Evolutionary conservation across 2,797 vertebrate species (phyloP).

Genomic region (Lophotriccus pileatus): DNA sequence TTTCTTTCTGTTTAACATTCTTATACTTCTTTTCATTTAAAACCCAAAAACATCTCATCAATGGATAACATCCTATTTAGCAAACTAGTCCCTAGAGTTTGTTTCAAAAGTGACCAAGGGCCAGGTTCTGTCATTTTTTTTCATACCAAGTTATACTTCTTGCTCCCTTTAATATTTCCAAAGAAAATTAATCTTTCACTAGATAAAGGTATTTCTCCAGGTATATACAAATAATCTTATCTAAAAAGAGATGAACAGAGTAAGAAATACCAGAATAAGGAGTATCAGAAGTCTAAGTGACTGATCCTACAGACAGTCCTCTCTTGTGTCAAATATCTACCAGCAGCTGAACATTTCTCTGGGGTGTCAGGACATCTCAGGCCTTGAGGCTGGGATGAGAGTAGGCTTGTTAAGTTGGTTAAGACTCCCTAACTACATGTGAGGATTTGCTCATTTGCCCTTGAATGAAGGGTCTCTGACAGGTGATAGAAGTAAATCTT

Average conservation of each 20-base stretch:
- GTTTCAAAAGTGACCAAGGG: rapidly evolving
- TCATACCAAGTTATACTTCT: neutral
- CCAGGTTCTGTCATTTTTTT: neutral
- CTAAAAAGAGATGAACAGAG: neutral
- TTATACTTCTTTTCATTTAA: neutral
- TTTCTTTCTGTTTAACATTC: neutral
- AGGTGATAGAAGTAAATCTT: conserved; percentile 76
- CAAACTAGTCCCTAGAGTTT: neutral
- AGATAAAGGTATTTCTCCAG: neutral
- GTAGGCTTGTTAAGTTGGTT: conserved; percentile 60
- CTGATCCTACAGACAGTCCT: neutral
- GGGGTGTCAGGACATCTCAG: conserved; percentile 11
- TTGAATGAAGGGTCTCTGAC: conserved; percentile 74
- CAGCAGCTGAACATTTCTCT: conserved; percentile 30
- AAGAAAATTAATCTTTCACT: neutral
- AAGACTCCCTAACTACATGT: conserved; percentile 49
- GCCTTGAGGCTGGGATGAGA: conserved; percentile 8
- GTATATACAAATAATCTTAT: neutral
- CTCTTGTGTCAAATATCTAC: conserved; percentile 40
- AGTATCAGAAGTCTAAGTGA: neutral
- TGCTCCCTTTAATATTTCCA: neutral
- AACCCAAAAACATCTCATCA: neutral
- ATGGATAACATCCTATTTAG: neutral
- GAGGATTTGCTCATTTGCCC: conserved; percentile 66
- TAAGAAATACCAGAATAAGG: neutral